Conservation (phyloP, 2,797 vertebrate species). For the Takifugu ocellatus region DNA sequence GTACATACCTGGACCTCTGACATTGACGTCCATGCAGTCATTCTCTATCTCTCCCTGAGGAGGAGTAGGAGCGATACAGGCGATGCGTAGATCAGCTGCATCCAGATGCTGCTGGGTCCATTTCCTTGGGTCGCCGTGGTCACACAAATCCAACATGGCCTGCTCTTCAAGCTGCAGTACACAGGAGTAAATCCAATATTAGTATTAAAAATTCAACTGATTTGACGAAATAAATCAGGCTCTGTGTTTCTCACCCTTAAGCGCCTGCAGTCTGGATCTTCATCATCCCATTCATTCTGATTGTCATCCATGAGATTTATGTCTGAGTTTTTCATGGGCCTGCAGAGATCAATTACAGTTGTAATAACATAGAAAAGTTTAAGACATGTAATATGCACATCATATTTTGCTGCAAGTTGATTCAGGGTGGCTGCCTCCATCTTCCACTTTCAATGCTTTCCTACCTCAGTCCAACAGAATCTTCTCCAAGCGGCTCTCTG, state of each 20-base stretch:
- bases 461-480: conserved; percentile 95
- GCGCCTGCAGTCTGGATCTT: conserved; percentile 89
- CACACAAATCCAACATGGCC: conserved; percentile 85
- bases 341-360: conserved; percentile 28
- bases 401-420: neutral
- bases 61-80: conserved; percentile 92
- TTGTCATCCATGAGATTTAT: conserved; percentile 96
- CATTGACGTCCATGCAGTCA: conserved; percentile 97
- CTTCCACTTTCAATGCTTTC: conserved; percentile 32
- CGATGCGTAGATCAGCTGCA: conserved; percentile 90
- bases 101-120: conserved; percentile 99
- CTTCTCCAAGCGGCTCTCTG: conserved; percentile 91
- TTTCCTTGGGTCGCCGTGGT: conserved; percentile 92
- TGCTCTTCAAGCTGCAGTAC: conserved; percentile 89
- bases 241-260: conserved; percentile 81
- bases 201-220: neutral
- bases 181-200: neutral
- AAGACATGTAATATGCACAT: neutral
- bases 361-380: conserved; percentile 8
- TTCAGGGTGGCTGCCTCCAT: too few species aligned
- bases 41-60: conserved; percentile 94
- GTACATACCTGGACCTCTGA: conserved; percentile 89
- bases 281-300: conserved; percentile 96
- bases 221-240: too few species aligned
- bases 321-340: conserved; percentile 88